Evolutionary conservation across 2,797 vertebrate species (phyloP), one percentile per base, ranked within the genome.

Genomic region (Todus mexicanus): DNA sequence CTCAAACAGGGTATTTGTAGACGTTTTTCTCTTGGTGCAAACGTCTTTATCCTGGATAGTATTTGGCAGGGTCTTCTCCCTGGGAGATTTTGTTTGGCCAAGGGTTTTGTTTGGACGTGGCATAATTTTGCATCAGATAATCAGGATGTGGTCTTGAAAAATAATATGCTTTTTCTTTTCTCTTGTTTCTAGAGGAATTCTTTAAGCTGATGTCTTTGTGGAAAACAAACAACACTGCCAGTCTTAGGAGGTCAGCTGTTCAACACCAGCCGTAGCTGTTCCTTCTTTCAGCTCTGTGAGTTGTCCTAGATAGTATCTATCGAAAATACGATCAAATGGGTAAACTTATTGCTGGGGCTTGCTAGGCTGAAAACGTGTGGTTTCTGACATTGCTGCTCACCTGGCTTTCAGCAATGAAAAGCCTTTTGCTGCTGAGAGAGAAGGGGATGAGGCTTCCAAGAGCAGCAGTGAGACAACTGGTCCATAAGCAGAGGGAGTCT

Each of bases 241-340:
- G 11, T 18, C 61, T 63, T 47, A 64, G 50, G 42, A 71, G 25
- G 40, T 76, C 70, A 60, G 51, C 57, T 21, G 20, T 65, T 70
- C 63, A 82, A 35, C 56, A 45, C 5, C 22, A 84, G 37, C 56
- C 66, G 1, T 13, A 63, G 14, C 15, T 35, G 50, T n/a, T 66
- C 15, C 1, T 40, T 53, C 72, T 51, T 68, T 37, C 4, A 21
- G 21, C 31, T 66, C n/a, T 63, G 26, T 23, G 38, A 59, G 31
- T 81, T 51, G 7, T 3, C 51, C 4, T 6, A 25, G 42, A 33
- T 1, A 10, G 33, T 1, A 5, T 8, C 16, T 10, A 19, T 10
- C 43, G 42, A 50, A 69, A 86, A 43, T 45, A 9, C 43, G 27
- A 2, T 6, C 19, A 35, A 78, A 50, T 0, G 2, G 50, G 29